Evolutionary conservation across 2,797 vertebrate species (phyloP).

Genomic region (Onychomys torridus): DNA sequence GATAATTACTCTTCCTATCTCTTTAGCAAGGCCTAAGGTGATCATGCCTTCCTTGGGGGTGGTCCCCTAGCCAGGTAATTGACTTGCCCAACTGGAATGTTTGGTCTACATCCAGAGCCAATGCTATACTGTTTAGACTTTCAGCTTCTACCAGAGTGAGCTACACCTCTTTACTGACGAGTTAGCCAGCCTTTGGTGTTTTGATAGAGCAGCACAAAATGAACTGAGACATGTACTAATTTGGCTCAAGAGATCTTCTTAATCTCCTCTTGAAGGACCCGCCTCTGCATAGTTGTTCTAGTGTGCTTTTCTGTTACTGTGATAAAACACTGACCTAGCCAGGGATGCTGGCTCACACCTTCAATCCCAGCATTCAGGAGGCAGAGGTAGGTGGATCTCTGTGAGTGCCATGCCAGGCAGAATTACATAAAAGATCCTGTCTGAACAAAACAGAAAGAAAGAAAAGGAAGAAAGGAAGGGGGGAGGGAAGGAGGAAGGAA

Average conservation of each 20-base stretch:
- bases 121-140: neutral
- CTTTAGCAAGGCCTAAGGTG: neutral
- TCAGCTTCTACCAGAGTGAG: neutral
- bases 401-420: neutral
- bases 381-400: neutral
- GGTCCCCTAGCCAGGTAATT: neutral
- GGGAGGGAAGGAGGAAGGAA: too few relatives aligned
- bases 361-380: neutral
- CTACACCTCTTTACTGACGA: neutral
- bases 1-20: neutral
- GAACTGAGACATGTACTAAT: neutral
- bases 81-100: neutral
- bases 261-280: neutral
- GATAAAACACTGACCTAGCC: neutral
- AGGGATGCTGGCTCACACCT: neutral
- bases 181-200: neutral
- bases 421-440: neutral
- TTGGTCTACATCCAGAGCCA: neutral
- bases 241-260: neutral
- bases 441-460: neutral
- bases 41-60: neutral
- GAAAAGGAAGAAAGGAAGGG: too few relatives aligned
- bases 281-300: neutral
- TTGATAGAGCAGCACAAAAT: neutral
- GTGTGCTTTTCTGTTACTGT: neutral